Evolutionary conservation across 1,140 invertebrate genomes (phyloP).

Genomic region (Trachymyrmex septentrionalis): DNA sequence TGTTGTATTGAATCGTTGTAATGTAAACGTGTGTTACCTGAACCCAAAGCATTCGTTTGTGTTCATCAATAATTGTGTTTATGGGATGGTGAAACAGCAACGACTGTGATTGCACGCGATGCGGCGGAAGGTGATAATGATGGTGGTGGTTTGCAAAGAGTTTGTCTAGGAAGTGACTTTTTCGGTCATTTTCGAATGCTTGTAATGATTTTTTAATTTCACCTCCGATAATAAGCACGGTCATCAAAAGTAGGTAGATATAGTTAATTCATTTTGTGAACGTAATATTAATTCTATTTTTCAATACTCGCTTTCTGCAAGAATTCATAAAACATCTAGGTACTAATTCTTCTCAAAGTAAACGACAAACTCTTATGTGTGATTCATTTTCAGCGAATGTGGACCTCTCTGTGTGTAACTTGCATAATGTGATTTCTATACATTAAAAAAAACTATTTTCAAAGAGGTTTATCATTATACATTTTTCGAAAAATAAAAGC

Average conservation of each 20-base stretch:
- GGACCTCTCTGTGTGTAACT: neutral
- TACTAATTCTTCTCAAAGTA: neutral
- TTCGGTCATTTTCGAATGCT: neutral
- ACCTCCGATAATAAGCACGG: slow-evolving; percentile 72
- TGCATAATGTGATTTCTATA: slow-evolving; percentile 17
- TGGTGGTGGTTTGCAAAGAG: slow-evolving; percentile 64
- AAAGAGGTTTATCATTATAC: neutral
- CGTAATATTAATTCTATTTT: neutral
- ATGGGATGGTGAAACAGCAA: slow-evolving; percentile 71
- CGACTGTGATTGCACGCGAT: slow-evolving; percentile 2
- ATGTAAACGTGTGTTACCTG: slow-evolving; percentile 12
- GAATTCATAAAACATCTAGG: neutral
- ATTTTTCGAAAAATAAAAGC: slow-evolving; percentile 22
- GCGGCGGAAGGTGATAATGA: slow-evolving; percentile 36
- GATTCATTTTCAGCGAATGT: slow-evolving; percentile 9
- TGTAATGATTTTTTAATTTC: slow-evolving; percentile 56
- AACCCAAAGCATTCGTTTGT: slow-evolving; percentile 28
- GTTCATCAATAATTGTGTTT: slow-evolving; percentile 69
- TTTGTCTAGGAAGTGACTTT: neutral
- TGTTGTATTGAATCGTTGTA: slow-evolving; percentile 42
- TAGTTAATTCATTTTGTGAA: neutral
- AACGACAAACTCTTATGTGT: neutral
- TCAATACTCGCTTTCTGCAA: neutral
- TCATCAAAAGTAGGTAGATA: slow-evolving; percentile 56
- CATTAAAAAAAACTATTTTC: neutral